Percentiles rank a stretch among this genome's conserved stretches.
These are phyloP conservation scores for Plecturocebus donacophilus DNA, from an alignment of 2,113 vertebrate species.

Conservation along the genomic window DNA sequence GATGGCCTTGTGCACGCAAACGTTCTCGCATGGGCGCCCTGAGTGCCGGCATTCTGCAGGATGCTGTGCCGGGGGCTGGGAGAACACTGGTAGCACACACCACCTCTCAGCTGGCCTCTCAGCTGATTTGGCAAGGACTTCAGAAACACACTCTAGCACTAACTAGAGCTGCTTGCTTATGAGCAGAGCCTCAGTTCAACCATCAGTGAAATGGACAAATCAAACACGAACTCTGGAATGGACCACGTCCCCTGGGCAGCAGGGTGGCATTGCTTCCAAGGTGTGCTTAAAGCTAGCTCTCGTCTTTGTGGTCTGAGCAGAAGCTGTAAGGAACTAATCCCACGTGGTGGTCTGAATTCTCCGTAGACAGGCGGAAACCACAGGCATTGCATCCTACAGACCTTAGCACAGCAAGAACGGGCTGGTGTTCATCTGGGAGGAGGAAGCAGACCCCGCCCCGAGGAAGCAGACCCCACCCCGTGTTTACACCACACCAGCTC, in stretches of 20 bases:
- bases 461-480: neutral
- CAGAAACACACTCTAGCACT: fast-evolving
- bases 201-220: neutral
- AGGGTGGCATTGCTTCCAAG: neutral
- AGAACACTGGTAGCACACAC: fast-evolving
- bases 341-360: too few relatives aligned
- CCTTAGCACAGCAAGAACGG: fast-evolving
- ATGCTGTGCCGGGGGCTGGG: fast-evolving
- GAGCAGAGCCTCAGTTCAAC: neutral
- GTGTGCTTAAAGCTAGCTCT: fast-evolving
- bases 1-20: fast-evolving
- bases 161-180: fast-evolving
- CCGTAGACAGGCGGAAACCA: neutral
- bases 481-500: neutral
- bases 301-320: too few relatives aligned
- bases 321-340: too few relatives aligned
- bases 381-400: fast-evolving
- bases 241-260: neutral
- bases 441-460: neutral
- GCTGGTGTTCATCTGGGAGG: fast-evolving
- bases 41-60: neutral
- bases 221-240: fast-evolving
- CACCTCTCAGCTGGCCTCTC: neutral
- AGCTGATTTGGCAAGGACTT: fast-evolving
- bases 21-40: fast-evolving